Evolutionary conservation across 2,888 invertebrate genomes (phyloP).

Genomic region (Clanis bilineata): DNA sequence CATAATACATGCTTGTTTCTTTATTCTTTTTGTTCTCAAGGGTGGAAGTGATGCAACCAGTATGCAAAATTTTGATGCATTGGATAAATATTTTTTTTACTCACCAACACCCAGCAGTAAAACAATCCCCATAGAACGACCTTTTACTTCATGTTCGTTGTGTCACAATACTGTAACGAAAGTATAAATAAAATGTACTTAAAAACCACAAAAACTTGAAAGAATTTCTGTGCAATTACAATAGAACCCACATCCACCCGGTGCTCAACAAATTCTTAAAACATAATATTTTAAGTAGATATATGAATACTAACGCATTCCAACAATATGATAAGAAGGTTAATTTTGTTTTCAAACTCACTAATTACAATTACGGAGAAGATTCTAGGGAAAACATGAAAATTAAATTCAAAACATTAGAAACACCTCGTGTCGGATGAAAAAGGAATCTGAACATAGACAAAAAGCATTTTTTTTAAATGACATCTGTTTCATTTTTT

Average conservation of each 20-base stretch:
- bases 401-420: conserved; percentile 46
- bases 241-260: conserved; percentile 32
- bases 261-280: conserved; percentile 29
- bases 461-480: background rate
- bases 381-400: conserved; percentile 23
- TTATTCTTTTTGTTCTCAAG: background rate
- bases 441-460: conserved; percentile 17
- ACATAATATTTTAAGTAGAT: conserved; percentile 19
- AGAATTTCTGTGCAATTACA: conserved; percentile 31
- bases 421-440: conserved; percentile 47
- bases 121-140: conserved; percentile 49
- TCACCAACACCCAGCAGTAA: conserved; percentile 50
- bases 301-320: conserved; percentile 1
- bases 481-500: background rate
- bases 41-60: conserved; percentile 27
- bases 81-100: conserved; percentile 25
- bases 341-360: conserved; percentile 8
- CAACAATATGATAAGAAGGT: conserved; percentile 9
- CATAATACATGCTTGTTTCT: background rate
- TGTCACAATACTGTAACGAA: conserved; percentile 30
- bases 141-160: conserved; percentile 40
- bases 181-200: background rate
- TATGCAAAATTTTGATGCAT: conserved; percentile 24
- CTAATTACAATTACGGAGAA: conserved; percentile 17
- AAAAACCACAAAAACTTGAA: conserved; percentile 15